These are phyloP conservation scores for Drosophila anomelani DNA, from an alignment of 2,888 invertebrate species.

Conservation along the genomic window DNA sequence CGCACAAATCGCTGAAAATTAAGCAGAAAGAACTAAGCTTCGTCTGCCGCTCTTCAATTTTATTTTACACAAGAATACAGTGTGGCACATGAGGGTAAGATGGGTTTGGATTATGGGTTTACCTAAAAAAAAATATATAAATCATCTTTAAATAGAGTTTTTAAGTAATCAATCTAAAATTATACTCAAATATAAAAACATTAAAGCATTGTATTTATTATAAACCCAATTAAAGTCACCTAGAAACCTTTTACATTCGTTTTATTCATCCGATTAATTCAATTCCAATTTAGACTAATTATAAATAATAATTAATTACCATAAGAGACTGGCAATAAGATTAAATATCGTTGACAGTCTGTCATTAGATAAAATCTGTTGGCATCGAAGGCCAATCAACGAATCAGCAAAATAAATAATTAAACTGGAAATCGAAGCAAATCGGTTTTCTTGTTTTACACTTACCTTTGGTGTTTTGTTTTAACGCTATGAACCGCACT, in stretches of 20 bases:
- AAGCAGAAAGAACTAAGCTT: conserved; percentile 58
- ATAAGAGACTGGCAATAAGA: not conserved
- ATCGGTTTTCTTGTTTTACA: conserved; percentile 2
- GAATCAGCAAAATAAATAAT: conserved; percentile 15
- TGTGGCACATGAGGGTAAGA: not conserved
- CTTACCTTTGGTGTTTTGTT: not conserved
- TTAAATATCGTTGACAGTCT: conserved; percentile 17
- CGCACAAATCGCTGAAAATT: conserved; percentile 60
- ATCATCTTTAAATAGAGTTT: not conserved
- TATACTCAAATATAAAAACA: no score
- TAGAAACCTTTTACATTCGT: not conserved
- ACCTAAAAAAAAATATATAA: not conserved
- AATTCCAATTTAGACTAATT: not conserved
- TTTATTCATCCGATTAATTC: not conserved
- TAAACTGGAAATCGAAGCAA: not conserved
- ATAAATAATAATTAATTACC: conserved; percentile 16
- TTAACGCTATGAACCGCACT: conserved; percentile 32
- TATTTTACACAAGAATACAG: conserved; percentile 17
- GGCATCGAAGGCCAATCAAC: conserved; percentile 14
- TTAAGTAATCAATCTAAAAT: no score
- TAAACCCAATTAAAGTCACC: not conserved
- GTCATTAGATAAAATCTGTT: conserved; percentile 13
- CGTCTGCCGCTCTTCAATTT: conserved; percentile 12
- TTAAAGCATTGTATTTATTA: no score
- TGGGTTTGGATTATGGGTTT: not conserved